A percentile compares a stretch with the other conserved stretches of the same genome.
phyloP scores from a whole-genome alignment of 1,140 invertebrate species.

The Triops longicaudatus region DNA sequence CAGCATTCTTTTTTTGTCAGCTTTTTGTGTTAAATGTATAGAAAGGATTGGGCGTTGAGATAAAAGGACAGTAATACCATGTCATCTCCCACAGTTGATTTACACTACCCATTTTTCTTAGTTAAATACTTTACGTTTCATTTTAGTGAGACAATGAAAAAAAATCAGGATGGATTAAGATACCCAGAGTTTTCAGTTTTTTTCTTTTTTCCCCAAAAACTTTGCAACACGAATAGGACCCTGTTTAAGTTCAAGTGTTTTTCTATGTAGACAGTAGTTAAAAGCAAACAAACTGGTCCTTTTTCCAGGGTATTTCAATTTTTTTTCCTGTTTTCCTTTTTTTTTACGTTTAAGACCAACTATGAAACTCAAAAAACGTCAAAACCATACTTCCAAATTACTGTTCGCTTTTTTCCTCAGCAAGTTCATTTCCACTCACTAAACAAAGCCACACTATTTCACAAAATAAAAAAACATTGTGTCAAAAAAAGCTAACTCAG shows the following conservation, averaged over 20 bases:
- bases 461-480: neutral
- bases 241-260: neutral
- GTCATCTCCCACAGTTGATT: no score
- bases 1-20: neutral
- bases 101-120: neutral
- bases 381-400: neutral
- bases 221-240: constrained; percentile 13
- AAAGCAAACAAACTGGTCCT: constrained; percentile 9
- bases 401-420: neutral
- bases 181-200: constrained; percentile 17
- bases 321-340: no score
- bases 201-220: neutral
- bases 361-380: neutral
- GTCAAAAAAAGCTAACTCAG: neutral
- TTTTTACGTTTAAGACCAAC: neutral
- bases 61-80: neutral
- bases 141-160: neutral
- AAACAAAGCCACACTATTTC: neutral
- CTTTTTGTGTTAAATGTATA: neutral
- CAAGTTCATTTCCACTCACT: neutral
- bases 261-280: neutral
- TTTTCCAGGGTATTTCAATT: constrained; percentile 2
- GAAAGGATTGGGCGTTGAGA: constrained; percentile 11
- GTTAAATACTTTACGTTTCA: neutral
- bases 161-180: constrained; percentile 16